Base-by-base conservation (phyloP, 2,888 invertebrate genomes). In the Epinotia bilunana region DNA sequence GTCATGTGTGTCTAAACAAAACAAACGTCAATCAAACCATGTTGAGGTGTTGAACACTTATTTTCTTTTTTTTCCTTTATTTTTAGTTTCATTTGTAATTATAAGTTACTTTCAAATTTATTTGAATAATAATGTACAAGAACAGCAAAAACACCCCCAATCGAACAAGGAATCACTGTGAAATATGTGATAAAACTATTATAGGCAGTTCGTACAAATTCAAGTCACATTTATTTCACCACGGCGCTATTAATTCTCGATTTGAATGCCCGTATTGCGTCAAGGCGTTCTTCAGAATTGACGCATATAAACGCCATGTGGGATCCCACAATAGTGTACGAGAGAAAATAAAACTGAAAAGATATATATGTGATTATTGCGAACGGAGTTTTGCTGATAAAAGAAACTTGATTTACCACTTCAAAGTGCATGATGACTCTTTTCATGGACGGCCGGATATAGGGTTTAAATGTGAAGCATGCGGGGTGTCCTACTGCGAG, bases 301-400 rank as follows among this genome's bases (percentile, higher is more conserved):
- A 92, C 74, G 79, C 81, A 0, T 92, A 81, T 20, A 78, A 76
- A 0, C 84, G 79, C 11, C 92, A 92, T 70, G 1, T 87, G 4
- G 77, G 77, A 0, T 77, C 78, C 0, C 90, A 90, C 72, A 80
- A 79, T 13, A 84, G 83, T 2, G 77, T 78, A 1, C 79, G 81
- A 16, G 87, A 85, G 53, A 53, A 6, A 53, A n/a, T 0, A n/a
- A 53, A 53, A 16, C 6, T 53, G n/a, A 53, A 53, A 72, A 64
- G 74, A 0, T 87, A 79, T 62, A 77, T 80, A 0, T 92, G 92
- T 11, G 91, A 91, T 23, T 82, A 90, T 7, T 92, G 92, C 11
- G 88, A 85, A 1, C 83, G 91, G 0, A 79, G 82, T 1, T 92
- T 90, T 13, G 83, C 86, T 0, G 87, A 86, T 13, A 92, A 91